phyloP scores from a whole-genome alignment of 1,140 invertebrate genomes.

The Lucilia sericata region DNA sequence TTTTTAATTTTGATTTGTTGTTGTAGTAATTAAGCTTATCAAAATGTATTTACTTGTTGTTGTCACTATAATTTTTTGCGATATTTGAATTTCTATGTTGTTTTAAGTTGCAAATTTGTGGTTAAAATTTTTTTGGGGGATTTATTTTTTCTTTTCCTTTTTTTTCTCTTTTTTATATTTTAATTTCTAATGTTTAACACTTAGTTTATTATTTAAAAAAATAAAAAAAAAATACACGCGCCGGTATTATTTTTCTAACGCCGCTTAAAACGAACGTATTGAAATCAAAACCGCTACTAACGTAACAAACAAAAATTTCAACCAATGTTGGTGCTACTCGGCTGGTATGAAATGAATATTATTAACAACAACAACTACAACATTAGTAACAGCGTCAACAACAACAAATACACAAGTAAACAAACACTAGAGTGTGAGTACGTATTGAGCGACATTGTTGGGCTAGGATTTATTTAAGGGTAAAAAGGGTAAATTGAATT shows the following conservation, averaged over 20 bases:
- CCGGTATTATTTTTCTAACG: not conserved
- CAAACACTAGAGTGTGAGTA: not conserved
- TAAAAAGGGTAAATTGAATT: not conserved
- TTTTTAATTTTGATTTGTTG: not conserved
- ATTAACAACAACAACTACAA: not conserved
- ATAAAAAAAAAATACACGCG: not conserved
- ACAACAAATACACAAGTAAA: not conserved
- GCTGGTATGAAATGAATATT: not conserved
- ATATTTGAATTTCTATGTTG: not conserved
- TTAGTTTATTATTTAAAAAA: not conserved
- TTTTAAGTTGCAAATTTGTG: not conserved
- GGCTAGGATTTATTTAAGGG: not conserved
- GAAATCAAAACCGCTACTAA: constrained; percentile 43
- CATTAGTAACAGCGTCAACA: too few species aligned
- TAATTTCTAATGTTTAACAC: not conserved
- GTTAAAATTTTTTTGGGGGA: not conserved
- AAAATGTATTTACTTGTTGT: not conserved
- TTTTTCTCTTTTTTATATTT: not conserved
- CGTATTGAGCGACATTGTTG: not conserved
- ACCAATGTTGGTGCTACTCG: constrained; percentile 1
- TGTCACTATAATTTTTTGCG: not conserved
- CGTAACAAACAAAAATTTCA: constrained; percentile 20
- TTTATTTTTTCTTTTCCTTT: not conserved
- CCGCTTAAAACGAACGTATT: constrained; percentile 9
- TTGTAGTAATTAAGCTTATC: not conserved